Evolutionary conservation across 2,888 invertebrate species (phyloP).

Genomic region (Apotomis betuletana): DNA sequence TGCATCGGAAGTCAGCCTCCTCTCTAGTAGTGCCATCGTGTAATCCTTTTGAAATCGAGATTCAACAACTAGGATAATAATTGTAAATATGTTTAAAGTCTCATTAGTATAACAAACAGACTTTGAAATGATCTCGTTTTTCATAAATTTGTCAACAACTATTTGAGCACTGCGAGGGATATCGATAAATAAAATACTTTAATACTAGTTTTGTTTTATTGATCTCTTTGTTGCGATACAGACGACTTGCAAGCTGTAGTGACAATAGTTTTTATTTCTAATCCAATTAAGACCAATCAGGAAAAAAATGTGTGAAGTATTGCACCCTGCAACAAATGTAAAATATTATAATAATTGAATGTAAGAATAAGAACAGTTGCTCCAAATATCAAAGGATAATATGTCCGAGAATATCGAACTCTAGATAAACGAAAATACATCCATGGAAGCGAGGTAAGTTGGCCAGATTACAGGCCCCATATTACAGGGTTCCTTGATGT

Average conservation of each 20-base stretch:
- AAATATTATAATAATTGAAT: too few species aligned
- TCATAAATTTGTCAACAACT: slow-evolving; percentile 70
- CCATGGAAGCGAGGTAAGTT: too few species aligned
- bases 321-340: too few species aligned
- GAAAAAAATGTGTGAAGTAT: too few species aligned
- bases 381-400: too few species aligned
- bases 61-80: slow-evolving; percentile 32
- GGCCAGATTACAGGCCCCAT: too few species aligned
- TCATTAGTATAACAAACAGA: slow-evolving; percentile 63
- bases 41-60: slow-evolving; percentile 41
- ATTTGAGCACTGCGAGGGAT: slow-evolving; percentile 72
- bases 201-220: slow-evolving; percentile 52
- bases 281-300: background rate
- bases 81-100: slow-evolving; percentile 41
- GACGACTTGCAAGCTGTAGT: slow-evolving; percentile 19
- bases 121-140: slow-evolving; percentile 70
- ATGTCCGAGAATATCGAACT: too few species aligned
- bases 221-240: slow-evolving; percentile 49
- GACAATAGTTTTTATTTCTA: slow-evolving; percentile 8
- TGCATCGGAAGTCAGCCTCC: slow-evolving; percentile 31
- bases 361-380: too few species aligned
- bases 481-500: too few species aligned
- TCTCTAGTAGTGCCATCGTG: slow-evolving; percentile 66
- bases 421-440: too few species aligned
- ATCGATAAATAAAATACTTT: slow-evolving; percentile 68